A percentile compares a stretch with the other conserved stretches of the same genome.
These are phyloP conservation scores for Heliothis subflexa DNA, from an alignment of 1,140 invertebrate species.

Conservation along the genomic window DNA sequence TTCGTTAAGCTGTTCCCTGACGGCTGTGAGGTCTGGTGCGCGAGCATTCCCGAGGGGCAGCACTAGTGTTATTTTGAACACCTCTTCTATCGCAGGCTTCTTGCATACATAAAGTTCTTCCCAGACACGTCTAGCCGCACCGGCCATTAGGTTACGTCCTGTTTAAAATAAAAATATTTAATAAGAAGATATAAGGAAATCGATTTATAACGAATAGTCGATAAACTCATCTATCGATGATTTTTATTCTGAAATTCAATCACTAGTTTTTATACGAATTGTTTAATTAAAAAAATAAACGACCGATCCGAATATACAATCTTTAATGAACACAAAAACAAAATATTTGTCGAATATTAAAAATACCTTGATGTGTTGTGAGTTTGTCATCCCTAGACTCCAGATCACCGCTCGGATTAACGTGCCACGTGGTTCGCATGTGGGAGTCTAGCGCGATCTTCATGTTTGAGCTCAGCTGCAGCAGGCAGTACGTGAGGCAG, in stretches of 20 bases:
- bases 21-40: constrained; percentile 91
- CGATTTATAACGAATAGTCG: neutral
- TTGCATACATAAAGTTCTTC: constrained; percentile 98
- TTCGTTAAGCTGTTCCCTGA: constrained; percentile 95
- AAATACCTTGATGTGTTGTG: constrained; percentile 90
- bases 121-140: constrained; percentile 97
- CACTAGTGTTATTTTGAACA: constrained; percentile 95
- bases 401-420: constrained; percentile 91
- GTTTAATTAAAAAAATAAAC: no score
- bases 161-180: neutral
- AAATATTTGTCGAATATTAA: no score
- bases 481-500: constrained; percentile 97
- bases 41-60: constrained; percentile 90
- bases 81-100: constrained; percentile 97
- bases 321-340: no score
- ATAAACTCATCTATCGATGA: no score
- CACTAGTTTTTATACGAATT: no score
- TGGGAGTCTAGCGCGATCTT: constrained; percentile 93
- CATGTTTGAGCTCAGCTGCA: constrained; percentile 96
- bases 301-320: no score
- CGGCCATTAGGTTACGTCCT: constrained; percentile 94
- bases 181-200: neutral
- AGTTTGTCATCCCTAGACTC: constrained; percentile 92
- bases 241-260: no score
- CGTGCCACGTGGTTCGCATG: constrained; percentile 95